A percentile compares a stretch with the other conserved stretches of the same genome.
These are phyloP conservation scores for Cylas formicarius DNA, from an alignment of 1,140 invertebrate genomes.

Conservation along the genomic window DNA sequence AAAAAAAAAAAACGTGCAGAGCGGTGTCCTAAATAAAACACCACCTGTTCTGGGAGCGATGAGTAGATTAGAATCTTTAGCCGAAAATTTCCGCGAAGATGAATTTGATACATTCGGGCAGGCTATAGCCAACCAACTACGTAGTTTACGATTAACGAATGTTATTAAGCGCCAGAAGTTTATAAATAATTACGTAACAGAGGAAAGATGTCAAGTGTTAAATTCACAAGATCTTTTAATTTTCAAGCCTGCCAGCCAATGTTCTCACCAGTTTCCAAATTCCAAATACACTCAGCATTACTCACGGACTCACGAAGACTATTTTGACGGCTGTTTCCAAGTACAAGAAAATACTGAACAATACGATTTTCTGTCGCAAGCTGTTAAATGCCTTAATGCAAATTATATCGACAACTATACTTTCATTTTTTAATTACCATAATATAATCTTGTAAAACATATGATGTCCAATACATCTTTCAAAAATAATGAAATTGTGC, in stretches of 20 bases:
- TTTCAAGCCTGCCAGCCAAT: not conserved
- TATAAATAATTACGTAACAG: not conserved
- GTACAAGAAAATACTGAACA: not conserved
- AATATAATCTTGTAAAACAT: conserved; percentile 2
- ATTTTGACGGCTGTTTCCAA: conserved; percentile 3
- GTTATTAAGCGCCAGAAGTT: conserved; percentile 1
- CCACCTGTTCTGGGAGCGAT: conserved; percentile 1
- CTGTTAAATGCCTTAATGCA: conserved; percentile 2
- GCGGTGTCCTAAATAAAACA: not conserved
- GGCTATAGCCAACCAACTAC: not conserved
- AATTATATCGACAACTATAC: not conserved
- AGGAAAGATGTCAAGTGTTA: conserved; percentile 1
- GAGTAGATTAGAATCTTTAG: not conserved
- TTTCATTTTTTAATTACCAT: conserved; percentile 1
- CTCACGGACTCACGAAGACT: no score
- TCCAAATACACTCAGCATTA: no score
- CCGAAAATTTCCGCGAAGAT: conserved; percentile 1
- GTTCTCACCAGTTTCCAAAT: no score
- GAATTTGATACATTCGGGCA: conserved; percentile 3
- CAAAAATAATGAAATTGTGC: conserved; percentile 5
- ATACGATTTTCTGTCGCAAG: conserved; percentile 3
- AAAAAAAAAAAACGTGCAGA: not conserved
- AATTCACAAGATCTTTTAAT: not conserved
- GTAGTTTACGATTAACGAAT: conserved; percentile 2
- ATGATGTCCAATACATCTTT: not conserved